A percentile compares a stretch with the other conserved stretches of the same genome.
phyloP scores from a whole-genome alignment of 2,888 invertebrate species.

The Epicampocera succincta region DNA sequence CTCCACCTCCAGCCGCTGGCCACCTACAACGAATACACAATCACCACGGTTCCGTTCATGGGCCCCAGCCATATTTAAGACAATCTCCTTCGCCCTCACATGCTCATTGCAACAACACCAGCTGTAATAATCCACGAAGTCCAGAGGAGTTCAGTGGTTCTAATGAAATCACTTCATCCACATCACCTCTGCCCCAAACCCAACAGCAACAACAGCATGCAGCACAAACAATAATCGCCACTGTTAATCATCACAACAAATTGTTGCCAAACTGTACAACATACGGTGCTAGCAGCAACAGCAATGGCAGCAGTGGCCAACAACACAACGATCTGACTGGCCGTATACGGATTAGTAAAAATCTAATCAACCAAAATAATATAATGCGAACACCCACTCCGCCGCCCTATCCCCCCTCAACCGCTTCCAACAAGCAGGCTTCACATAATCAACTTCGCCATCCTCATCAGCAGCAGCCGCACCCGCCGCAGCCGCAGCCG shows the following conservation, averaged over 20 bases:
- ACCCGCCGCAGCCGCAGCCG: constrained; percentile 71
- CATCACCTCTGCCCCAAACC: constrained; percentile 83
- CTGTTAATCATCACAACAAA: constrained; percentile 80
- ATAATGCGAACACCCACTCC: constrained; percentile 76
- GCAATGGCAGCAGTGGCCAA: constrained; percentile 53
- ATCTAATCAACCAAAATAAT: constrained; percentile 77
- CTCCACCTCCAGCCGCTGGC: constrained; percentile 58
- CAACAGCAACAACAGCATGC: constrained; percentile 70
- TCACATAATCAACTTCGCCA: constrained; percentile 68
- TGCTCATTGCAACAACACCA: constrained; percentile 65
- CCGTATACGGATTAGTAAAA: constrained; percentile 81
- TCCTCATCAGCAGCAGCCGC: constrained; percentile 65
- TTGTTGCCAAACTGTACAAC: constrained; percentile 75
- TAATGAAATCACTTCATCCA: constrained; percentile 86
- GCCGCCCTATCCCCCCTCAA: constrained; percentile 68
- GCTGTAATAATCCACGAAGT: constrained; percentile 73
- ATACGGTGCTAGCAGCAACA: constrained; percentile 69
- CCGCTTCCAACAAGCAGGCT: constrained; percentile 31
- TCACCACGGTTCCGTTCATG: constrained; percentile 64
- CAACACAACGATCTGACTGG: constrained; percentile 76
- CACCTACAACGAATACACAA: constrained; percentile 68
- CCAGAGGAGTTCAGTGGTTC: constrained; percentile 84
- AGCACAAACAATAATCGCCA: constrained; percentile 78
- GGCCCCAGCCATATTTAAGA: constrained; percentile 65
- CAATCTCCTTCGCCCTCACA: constrained; percentile 68